Evolutionary conservation across 2,888 invertebrate species (phyloP).

Genomic region (Crioceris asparagi): DNA sequence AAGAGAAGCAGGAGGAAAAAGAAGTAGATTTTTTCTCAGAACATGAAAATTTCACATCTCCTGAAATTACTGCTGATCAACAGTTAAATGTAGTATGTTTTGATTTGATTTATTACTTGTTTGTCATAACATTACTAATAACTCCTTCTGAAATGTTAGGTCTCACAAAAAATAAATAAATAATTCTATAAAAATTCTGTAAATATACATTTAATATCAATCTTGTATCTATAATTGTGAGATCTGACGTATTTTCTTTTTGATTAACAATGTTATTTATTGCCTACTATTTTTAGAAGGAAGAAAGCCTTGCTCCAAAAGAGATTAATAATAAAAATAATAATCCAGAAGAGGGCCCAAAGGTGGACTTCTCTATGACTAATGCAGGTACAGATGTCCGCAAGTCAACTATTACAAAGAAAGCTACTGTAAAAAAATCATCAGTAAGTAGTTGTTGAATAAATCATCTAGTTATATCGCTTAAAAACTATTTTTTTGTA

Average conservation of each 20-base stretch:
- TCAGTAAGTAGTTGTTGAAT: slow-evolving; percentile 43
- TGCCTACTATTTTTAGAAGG: not conserved
- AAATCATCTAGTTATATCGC: not conserved
- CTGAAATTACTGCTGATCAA: slow-evolving; percentile 16
- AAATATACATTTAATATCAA: too few species aligned
- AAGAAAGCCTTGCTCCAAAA: not conserved
- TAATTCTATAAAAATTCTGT: too few species aligned
- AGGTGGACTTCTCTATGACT: slow-evolving; percentile 26
- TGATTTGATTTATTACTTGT: too few species aligned
- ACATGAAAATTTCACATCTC: slow-evolving; percentile 42
- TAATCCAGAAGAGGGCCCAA: slow-evolving; percentile 28
- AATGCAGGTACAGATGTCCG: slow-evolving; percentile 30
- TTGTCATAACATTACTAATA: too few species aligned
- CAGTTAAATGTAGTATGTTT: slow-evolving; percentile 20
- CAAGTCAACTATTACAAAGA: slow-evolving; percentile 61
- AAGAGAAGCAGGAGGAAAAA: slow-evolving; percentile 49
- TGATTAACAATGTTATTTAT: too few species aligned
- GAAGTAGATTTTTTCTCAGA: slow-evolving; percentile 86
- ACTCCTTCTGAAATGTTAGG: too few species aligned
- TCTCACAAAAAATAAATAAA: too few species aligned
- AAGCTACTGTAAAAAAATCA: slow-evolving; percentile 55
- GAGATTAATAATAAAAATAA: not conserved
- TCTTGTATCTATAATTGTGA: too few species aligned
- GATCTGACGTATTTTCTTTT: too few species aligned
- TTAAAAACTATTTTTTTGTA: slow-evolving; percentile 5